phyloP scores from a whole-genome alignment of 1,140 invertebrate species.

The Aphaenogaster floridana region DNA sequence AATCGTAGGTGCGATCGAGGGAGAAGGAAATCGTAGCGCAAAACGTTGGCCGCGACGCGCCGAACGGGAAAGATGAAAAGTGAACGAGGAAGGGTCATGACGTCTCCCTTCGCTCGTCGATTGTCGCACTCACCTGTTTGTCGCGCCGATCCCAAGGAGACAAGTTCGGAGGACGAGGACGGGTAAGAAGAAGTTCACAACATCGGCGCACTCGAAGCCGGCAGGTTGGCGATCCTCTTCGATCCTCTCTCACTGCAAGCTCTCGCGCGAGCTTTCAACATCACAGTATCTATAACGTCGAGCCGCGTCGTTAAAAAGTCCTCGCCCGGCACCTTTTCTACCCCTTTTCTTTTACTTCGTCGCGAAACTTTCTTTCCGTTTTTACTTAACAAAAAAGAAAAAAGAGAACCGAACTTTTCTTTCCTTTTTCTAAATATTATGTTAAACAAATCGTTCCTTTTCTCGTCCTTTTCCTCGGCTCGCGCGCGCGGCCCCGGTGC shows the following conservation, averaged over 20 bases:
- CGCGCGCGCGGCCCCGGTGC: conserved; percentile 76
- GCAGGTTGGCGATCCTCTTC: conserved; percentile 61
- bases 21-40: neutral
- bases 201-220: conserved; percentile 70
- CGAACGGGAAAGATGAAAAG: neutral
- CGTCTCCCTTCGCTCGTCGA: neutral
- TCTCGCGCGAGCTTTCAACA: conserved; percentile 60
- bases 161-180: conserved; percentile 67
- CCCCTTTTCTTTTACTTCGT: neutral
- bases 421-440: conserved; percentile 49
- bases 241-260: conserved; percentile 69
- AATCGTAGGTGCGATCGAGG: neutral
- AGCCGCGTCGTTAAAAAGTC: conserved; percentile 47
- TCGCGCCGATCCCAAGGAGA: conserved; percentile 68
- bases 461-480: conserved; percentile 63
- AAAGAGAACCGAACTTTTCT: neutral
- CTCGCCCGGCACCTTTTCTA: conserved; percentile 47
- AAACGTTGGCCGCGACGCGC: neutral
- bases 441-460: conserved; percentile 34
- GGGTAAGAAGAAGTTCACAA: conserved; percentile 72
- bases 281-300: conserved; percentile 50
- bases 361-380: conserved; percentile 34
- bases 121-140: conserved; percentile 70
- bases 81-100: neutral
- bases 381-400: conserved; percentile 20